A percentile compares a stretch with the other conserved stretches of the same genome.
Evolutionary conservation across 2,888 invertebrate genomes (phyloP).

Genomic region (Pammene fasciana): DNA sequence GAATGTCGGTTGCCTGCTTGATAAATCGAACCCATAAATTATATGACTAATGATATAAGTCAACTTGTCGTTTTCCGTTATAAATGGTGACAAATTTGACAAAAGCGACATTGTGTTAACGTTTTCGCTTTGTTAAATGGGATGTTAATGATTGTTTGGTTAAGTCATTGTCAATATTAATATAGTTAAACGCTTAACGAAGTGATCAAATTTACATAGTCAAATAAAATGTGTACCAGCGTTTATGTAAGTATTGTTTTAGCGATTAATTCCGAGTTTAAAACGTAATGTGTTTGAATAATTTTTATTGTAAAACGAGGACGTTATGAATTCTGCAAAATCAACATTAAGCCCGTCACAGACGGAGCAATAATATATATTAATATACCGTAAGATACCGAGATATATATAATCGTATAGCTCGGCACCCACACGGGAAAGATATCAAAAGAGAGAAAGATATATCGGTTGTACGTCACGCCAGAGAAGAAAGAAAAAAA

Average conservation of each 20-base stretch:
- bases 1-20: background rate
- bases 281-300: background rate
- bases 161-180: slow-evolving; percentile 1
- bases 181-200: background rate
- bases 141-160: background rate
- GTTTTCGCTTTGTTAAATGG: slow-evolving; percentile 1
- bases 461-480: no score
- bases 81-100: slow-evolving; percentile 15
- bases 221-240: background rate
- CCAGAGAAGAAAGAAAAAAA: no score
- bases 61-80: slow-evolving; percentile 18
- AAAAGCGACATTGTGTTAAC: slow-evolving; percentile 1
- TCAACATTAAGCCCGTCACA: no score
- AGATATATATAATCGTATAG: no score
- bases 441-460: no score
- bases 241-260: background rate
- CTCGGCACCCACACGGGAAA: no score
- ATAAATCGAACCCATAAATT: slow-evolving; percentile 15
- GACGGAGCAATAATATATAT: no score
- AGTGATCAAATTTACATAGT: background rate
- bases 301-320: no score
- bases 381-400: no score
- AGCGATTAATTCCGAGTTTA: background rate
- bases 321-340: no score
- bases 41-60: slow-evolving; percentile 12